phyloP scores from a whole-genome alignment of 2,888 invertebrate species.

The Eledona agricola region DNA sequence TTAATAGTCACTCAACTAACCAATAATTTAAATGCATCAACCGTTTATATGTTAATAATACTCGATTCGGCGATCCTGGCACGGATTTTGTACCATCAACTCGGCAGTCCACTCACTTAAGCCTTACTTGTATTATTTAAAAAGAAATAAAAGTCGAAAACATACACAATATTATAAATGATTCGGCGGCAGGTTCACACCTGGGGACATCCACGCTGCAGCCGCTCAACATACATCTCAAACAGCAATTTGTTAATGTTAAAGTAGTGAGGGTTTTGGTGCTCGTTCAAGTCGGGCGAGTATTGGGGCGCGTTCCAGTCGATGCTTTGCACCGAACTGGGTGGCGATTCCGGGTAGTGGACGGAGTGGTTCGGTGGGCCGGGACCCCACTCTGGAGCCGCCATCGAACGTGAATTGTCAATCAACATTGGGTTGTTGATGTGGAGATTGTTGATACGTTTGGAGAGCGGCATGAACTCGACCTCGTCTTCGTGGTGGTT shows the following conservation, averaged over 20 bases:
- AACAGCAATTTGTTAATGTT: slow-evolving; percentile 86
- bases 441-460: slow-evolving; percentile 89
- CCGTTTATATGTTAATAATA: too few relatives aligned
- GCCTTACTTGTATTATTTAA: too few relatives aligned
- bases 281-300: slow-evolving; percentile 78
- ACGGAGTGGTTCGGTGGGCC: slow-evolving; percentile 51
- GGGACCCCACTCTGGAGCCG: slow-evolving; percentile 53
- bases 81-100: too few relatives aligned
- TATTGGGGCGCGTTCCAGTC: slow-evolving; percentile 66
- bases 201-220: slow-evolving; percentile 68
- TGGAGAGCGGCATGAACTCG: slow-evolving; percentile 88
- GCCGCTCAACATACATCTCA: slow-evolving; percentile 82
- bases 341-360: slow-evolving; percentile 55
- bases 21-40: too few relatives aligned
- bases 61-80: too few relatives aligned
- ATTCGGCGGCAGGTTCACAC: slow-evolving; percentile 21
- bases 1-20: too few relatives aligned
- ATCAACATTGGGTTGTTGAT: slow-evolving; percentile 69
- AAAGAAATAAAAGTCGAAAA: slow-evolving; percentile 6
- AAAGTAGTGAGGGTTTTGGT: slow-evolving; percentile 87
- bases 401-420: slow-evolving; percentile 54
- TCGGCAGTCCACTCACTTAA: too few relatives aligned
- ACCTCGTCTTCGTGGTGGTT: slow-evolving; percentile 74
- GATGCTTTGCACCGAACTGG: slow-evolving; percentile 55
- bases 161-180: slow-evolving; percentile 9